Percentiles rank a stretch among this genome's conserved stretches.
Conservation (phyloP, 2,797 vertebrate species). For the Trachops cirrhosus region DNA sequence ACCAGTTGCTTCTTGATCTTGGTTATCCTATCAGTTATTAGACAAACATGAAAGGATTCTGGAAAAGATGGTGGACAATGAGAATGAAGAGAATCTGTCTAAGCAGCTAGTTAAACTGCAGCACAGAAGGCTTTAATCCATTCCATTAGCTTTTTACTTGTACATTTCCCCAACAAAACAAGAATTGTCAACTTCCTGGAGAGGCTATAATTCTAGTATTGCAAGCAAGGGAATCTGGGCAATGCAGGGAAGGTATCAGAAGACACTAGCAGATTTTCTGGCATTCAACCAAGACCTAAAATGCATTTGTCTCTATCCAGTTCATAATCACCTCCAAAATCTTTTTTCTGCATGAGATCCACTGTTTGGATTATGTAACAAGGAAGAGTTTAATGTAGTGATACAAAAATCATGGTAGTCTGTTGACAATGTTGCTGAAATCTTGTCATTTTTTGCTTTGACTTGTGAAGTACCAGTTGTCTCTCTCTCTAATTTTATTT, state of each 20-base stretch:
- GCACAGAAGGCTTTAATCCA: not conserved
- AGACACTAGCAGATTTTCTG: not conserved
- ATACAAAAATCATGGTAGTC: not conserved
- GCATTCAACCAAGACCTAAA: not conserved
- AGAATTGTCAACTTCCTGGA: not conserved
- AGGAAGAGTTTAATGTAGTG: not conserved
- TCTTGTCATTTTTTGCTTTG: not conserved
- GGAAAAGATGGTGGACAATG: not conserved
- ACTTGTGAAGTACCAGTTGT: not conserved
- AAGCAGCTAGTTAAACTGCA: not conserved
- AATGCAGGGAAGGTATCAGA: not conserved
- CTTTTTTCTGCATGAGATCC: too few relatives aligned
- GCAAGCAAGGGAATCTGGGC: not conserved
- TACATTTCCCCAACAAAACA: not conserved
- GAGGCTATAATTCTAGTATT: not conserved
- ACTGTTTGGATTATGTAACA: not conserved
- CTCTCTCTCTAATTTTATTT: not conserved
- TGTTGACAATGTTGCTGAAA: not conserved
- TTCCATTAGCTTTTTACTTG: not conserved
- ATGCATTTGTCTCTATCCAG: not conserved
- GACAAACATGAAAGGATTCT: not conserved
- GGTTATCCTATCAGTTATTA: not conserved
- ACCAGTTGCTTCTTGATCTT: not conserved
- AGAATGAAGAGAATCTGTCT: not conserved
- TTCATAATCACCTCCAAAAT: not conserved